Evolutionary conservation across 2,888 invertebrate genomes (phyloP).

Genomic region (Gari tellinella): DNA sequence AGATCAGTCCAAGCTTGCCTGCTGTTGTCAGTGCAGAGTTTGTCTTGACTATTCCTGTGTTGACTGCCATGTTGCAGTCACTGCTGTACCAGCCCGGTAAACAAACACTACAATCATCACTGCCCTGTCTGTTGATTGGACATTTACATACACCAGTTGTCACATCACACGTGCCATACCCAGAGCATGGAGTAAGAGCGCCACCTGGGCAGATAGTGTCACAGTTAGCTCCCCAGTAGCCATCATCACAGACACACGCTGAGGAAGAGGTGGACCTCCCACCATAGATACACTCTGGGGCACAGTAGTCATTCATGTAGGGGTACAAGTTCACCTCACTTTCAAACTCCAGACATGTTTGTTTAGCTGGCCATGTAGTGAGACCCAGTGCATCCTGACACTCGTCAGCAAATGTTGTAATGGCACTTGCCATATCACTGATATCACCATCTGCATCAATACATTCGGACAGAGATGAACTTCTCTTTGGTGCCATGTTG

Average conservation of each 20-base stretch:
- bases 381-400: constrained; percentile 59
- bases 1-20: constrained; percentile 60
- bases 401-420: constrained; percentile 62
- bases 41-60: constrained; percentile 12
- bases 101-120: constrained; percentile 65
- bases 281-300: constrained; percentile 57
- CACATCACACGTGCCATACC: constrained; percentile 68
- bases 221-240: constrained; percentile 68
- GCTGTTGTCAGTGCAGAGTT: constrained; percentile 35
- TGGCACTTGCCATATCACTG: constrained; percentile 39
- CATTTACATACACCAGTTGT: constrained; percentile 65
- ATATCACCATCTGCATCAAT: constrained; percentile 30
- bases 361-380: constrained; percentile 59
- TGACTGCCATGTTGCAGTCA: constrained; percentile 64
- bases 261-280: constrained; percentile 29
- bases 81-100: constrained; percentile 65
- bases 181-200: constrained; percentile 61
- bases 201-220: constrained; percentile 71
- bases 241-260: constrained; percentile 58
- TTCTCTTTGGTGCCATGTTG: constrained; percentile 4
- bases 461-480: constrained; percentile 45
- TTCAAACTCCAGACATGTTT: constrained; percentile 59
- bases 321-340: constrained; percentile 41
- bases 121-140: constrained; percentile 62
- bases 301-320: constrained; percentile 52